Base-by-base conservation (phyloP, 2,888 invertebrate species). In the Agonopterix alstromeriana region DNA sequence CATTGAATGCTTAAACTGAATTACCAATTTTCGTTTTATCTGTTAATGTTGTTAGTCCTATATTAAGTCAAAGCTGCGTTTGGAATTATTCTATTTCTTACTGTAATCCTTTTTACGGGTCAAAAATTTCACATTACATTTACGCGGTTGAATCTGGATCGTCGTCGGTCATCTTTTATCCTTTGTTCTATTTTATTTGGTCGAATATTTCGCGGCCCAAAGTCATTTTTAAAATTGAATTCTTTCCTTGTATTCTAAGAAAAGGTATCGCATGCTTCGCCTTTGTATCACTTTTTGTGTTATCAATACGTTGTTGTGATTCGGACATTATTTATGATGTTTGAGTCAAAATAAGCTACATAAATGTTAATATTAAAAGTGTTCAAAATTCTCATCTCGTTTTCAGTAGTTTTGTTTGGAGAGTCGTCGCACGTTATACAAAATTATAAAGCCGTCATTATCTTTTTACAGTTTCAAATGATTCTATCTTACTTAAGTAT, bases 281-380 rank as follows among this genome's bases (percentile, higher is more conserved):
- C 87, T 87, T 87, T 88, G 87, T 88, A 83, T 82, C 77, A 83
- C 85, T 88, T 88, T 87, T 87, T 87, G 83, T 74, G 70, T 69
- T 67, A 79, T 73, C 68, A 70, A 67, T 72, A 78, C 74, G 72
- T 73, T 77, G 81, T 75, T 78, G 63, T 65, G 71, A 77, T 75
- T 75, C 71, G 60, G 66, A 70, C 76, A 76, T 83, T 84, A 83
- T 85, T 86, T 84, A 85, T 79, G 74, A 73, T 60, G 53, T 55
- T 53, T 56, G 70, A 61, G 67, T 69, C 68, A 62, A 70, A 70
- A 74, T 70, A 70, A 74, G 73, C 61, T 60, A 62, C 57, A 53
- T 54, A 58, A 54, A 55, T 61, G 54, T 55, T 53, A 50, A 49
- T 46, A 45, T 11, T 35, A 27, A 27, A 27, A 27, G 48, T 46